Base-by-base conservation (phyloP, 2,888 invertebrate species). In the Drosophila villosipedis region DNA sequence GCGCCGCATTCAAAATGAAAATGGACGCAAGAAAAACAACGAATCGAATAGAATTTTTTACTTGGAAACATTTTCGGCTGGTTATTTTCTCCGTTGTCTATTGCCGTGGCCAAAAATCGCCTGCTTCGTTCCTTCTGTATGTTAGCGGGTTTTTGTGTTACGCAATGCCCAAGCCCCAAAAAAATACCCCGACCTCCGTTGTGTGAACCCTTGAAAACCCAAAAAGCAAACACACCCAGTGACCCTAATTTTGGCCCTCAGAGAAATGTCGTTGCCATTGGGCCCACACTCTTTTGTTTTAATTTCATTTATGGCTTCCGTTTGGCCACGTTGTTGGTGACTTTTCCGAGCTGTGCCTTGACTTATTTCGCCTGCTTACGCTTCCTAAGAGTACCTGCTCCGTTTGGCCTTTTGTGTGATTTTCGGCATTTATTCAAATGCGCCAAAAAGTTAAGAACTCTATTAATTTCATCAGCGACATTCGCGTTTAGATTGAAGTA, bases 211-310 rank as follows among this genome's bases (percentile, higher is more conserved):
- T 60, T 43, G 49, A 50, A 55, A 30, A 64, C 67, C 77, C 35
- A 35, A 84, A 84, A 76, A 83, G 80, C 78, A 81, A 76, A 89
- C 92, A 90, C 92, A 91, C 92, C 92, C 90, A 92, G 90, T 92
- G 92, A 92, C 92, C 92, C 90, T 92, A 91, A 92, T 92, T 92
- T 91, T 89, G 77, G 90, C 85, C 84, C 84, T 90, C 82, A 73
- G 91, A 84, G 90, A 90, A 84, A 82, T 84, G 79, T 82, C 82
- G 68, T 64, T 76, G 87, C 60, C 89, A 64, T n/a, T 66, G 68
- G 62, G 14, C 76, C 60, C 74, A 58, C 73, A 78, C 80, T 82
- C 73, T 73, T 75, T 82, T 79, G 80, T 80, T 81, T 89, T 87
- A 87, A 84, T 85, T 91, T 84, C 89, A 87, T 84, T 90, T 91